Evolutionary conservation across 2,113 vertebrate species (phyloP), one percentile per base, ranked within the genome.

Genomic region (Malurus elegans): DNA sequence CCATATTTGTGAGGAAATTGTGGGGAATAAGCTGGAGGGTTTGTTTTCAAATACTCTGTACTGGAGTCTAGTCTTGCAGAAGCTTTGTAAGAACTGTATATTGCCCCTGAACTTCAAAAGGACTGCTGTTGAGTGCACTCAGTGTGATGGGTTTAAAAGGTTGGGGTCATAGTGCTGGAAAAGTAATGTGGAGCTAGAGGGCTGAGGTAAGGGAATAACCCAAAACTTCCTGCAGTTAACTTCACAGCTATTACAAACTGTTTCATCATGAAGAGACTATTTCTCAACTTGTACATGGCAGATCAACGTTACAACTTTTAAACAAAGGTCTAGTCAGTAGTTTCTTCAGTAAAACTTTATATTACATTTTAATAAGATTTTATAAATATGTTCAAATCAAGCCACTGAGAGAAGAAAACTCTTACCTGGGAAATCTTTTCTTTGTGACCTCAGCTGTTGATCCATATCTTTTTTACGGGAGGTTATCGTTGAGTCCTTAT

Each of bases 271-370:
- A 90, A 85, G 92, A 96, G 86, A 26, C 94, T 97, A 44, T 94
- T 98, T 98, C 97, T 97, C 61, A 96, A 89, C 88, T 96, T 24
- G 8, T 81, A 76, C 48, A 1, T 67, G 88, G 85, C 91, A 96
- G 85, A 97, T 97, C 81, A 76, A 86, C 18, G 93, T 95, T 95
- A 93, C 3, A 66, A 84, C 90, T 84, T 75, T 91, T 96, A 97
- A 96, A 93, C 94, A 96, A 94, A 97, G 90, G 94, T 95, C 86
- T 91, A 91, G 79, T 90, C 65, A 67, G 85, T 94, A 79, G 81
- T 85, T 86, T 89, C 47, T 79, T 96, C 92, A 95, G 88, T 96
- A 96, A 96, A 97, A 97, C 78, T 96, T 95, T 87, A 64, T 96
- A 89, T 94, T 78, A 76, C 15, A 2, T 88, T 97, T 96, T 92